Evolutionary conservation across 2,113 vertebrate species (phyloP), one percentile per base, ranked within the genome.

Genomic region (Lycocorax pyrrhopterus): DNA sequence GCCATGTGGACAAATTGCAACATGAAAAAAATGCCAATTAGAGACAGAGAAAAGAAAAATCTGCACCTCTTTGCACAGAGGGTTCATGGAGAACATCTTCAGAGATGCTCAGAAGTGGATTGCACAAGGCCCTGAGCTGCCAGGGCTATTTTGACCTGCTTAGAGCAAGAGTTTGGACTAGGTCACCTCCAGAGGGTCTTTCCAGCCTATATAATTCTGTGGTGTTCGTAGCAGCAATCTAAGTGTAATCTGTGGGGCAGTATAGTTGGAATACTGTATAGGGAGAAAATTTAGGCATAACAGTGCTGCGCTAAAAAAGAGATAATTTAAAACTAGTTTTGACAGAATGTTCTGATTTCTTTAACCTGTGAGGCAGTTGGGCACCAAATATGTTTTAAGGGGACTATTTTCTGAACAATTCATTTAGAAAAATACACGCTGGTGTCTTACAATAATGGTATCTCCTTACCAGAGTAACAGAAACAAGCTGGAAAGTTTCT

Each of bases 41-140:
- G 18, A 79, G 22, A 35, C 22, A 58, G 64, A 63, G 35, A n/a
- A 22, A 27, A 41, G 13, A n/a, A 83, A 58, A 52, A 17, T 37
- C 19, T 73, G 44, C 1, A 2, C 6, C 29, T 55, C 18, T 7
- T 51, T 72, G 15, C 17, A 12, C 4, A 22, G n/a, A 47, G 15
- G 18, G 23, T 13, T 77, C 0, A 0, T 71, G 46, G 37, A 67
- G 44, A 67, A 7, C 9, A 16, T 46, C 17, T 33, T 63, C 9
- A 20, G 52, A 59, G 72, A 37, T 82, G 43, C 66, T 75, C 16
- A 59, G 32, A 72, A 41, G 25, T 47, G 51, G 9, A 33, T 6
- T 86, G 17, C 47, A 11, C 0, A 0, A 76, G 12, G 16, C 18
- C 7, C 16, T 17, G 27, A n/a, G 18, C 41, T 78, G 23, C 29